A percentile compares a stretch with the other conserved stretches of the same genome.
Conservation (phyloP, 1,140 invertebrate species). For the Lepidurus apus region DNA sequence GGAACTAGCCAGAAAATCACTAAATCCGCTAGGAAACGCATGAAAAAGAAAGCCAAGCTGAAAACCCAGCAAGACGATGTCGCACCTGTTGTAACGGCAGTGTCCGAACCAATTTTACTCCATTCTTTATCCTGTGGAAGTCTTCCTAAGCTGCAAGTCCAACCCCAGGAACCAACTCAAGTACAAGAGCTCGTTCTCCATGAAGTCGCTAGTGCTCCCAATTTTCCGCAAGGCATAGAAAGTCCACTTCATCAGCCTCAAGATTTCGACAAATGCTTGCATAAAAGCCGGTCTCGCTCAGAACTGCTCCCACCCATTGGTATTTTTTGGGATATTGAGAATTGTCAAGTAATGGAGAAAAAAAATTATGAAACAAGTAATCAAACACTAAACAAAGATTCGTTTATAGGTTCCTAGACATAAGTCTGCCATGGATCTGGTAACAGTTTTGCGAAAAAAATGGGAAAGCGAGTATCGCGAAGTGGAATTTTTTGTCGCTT, state of each 20-base stretch:
- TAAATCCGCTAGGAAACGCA: not conserved
- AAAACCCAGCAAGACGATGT: not conserved
- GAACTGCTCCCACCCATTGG: slow-evolving; percentile 62
- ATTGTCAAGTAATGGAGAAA: slow-evolving; percentile 56
- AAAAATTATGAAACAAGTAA: not conserved
- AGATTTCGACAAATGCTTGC: not conserved
- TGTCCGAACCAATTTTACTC: not conserved
- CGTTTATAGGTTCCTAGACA: slow-evolving; percentile 64
- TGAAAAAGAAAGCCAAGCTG: not conserved
- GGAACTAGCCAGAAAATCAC: not conserved
- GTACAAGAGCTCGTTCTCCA: too few relatives aligned
- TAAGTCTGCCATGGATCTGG: slow-evolving; percentile 70
- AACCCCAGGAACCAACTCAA: too few relatives aligned
- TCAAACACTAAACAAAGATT: slow-evolving; percentile 35
- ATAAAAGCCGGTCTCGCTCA: not conserved
- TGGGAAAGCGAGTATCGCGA: slow-evolving; percentile 72
- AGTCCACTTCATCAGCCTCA: not conserved
- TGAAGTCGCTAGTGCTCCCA: too few relatives aligned
- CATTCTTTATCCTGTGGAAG: too few relatives aligned
- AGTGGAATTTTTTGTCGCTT: slow-evolving; percentile 78
- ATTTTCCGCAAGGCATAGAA: too few relatives aligned
- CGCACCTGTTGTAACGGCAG: not conserved
- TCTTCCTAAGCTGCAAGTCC: too few relatives aligned
- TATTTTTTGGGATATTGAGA: slow-evolving; percentile 92
- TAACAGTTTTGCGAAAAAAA: slow-evolving; percentile 67